These are phyloP conservation scores for Altica lythri DNA, from an alignment of 2,888 invertebrate genomes.

Conservation along the genomic window DNA sequence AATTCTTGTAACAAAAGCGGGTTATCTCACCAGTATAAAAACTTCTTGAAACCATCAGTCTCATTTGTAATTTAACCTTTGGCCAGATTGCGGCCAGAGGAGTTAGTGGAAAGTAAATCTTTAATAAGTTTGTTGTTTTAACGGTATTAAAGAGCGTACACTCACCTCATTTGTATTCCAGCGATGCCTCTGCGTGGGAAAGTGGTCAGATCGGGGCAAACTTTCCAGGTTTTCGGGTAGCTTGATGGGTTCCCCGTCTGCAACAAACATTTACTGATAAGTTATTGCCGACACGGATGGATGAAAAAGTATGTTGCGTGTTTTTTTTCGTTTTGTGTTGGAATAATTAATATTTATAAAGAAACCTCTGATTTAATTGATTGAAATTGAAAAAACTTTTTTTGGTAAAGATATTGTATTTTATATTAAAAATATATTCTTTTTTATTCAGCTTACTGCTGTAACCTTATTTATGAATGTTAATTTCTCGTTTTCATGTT, in stretches of 20 bases:
- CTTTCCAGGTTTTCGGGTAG: constrained; percentile 94
- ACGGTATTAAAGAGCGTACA: constrained; percentile 32
- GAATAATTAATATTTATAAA: too few relatives aligned
- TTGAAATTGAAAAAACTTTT: too few relatives aligned
- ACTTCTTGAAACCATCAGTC: constrained; percentile 11
- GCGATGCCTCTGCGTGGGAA: constrained; percentile 91
- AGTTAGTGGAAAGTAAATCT: constrained; percentile 23
- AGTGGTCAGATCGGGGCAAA: constrained; percentile 90
- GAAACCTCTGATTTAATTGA: too few relatives aligned
- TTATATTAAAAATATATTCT: too few relatives aligned
- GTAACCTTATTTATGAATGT: too few relatives aligned
- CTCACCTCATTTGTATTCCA: constrained; percentile 99
- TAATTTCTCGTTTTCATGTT: too few relatives aligned
- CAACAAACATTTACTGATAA: constrained; percentile 46
- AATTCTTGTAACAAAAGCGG: too few relatives aligned
- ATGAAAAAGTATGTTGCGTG: too few relatives aligned
- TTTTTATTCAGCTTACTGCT: too few relatives aligned
- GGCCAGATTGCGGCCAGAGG: constrained; percentile 8
- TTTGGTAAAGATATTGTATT: too few relatives aligned
- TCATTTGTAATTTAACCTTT: constrained; percentile 14
- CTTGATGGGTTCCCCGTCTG: constrained; percentile 92
- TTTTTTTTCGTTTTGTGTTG: too few relatives aligned
- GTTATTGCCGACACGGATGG: neutral
- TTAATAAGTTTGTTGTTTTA: constrained; percentile 34
- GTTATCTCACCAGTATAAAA: too few relatives aligned